Percentiles rank a stretch among this genome's conserved stretches.
Conservation (phyloP, 2,797 vertebrate species). For the Macrochelys suwanniensis region DNA sequence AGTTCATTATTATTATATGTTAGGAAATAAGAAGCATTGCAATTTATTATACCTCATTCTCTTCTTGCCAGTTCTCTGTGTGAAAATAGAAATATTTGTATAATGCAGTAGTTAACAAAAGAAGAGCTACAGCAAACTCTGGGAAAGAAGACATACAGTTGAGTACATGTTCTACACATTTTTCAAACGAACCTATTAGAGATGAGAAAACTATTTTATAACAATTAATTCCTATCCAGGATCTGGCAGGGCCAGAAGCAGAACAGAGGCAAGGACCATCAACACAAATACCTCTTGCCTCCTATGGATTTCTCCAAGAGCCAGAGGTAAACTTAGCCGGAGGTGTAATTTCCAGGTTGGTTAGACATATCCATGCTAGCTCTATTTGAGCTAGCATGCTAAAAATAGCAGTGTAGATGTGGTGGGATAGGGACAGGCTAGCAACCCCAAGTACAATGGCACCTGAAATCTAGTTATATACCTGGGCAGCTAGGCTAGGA, state of each 20-base stretch:
- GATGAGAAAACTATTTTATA: neutral
- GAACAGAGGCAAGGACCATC: neutral
- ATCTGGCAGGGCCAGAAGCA: neutral
- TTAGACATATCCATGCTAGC: no score
- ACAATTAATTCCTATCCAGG: neutral
- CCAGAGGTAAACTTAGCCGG: no score
- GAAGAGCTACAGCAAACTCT: accelerated
- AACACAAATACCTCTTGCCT: neutral
- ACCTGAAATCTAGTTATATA: no score
- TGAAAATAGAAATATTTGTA: neutral
- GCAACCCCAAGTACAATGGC: no score
- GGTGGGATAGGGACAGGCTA: no score
- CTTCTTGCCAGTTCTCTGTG: neutral
- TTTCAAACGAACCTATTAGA: neutral
- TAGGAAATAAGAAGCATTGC: neutral
- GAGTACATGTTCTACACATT: neutral
- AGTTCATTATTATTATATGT: neutral
- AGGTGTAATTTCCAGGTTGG: no score
- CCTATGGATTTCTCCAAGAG: neutral
- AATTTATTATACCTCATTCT: neutral
- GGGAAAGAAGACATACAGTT: neutral
- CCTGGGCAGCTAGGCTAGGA: no score
- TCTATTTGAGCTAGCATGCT: no score
- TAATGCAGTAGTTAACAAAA: neutral
- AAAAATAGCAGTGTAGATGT: no score